Conservation (phyloP, 2,113 vertebrate genomes). For the Poeciliopsis turrubarensis region DNA sequence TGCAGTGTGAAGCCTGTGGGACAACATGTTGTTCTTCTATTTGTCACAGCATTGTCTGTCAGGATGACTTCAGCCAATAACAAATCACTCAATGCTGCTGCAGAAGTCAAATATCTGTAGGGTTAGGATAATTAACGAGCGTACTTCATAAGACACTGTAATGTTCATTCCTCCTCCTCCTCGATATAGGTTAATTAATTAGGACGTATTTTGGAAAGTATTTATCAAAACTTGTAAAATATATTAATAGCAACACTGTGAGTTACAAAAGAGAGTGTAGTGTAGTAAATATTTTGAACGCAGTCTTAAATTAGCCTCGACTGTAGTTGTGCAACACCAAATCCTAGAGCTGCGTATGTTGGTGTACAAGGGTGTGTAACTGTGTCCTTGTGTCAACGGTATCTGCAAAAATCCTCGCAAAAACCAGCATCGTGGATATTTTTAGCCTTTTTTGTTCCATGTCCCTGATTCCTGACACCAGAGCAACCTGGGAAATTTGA, state of each 20-base stretch:
- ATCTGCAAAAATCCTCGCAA: constrained; percentile 44
- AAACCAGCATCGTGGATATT: constrained; percentile 32
- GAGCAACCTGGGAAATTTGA: constrained; percentile 67
- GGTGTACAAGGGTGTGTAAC: constrained; percentile 1
- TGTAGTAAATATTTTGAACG: not conserved
- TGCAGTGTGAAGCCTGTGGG: no score
- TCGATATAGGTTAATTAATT: not conserved
- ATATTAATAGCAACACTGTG: not conserved
- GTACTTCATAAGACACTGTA: not conserved
- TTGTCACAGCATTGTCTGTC: constrained; percentile 12
- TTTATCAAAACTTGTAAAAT: not conserved
- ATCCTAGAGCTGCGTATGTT: constrained; percentile 7
- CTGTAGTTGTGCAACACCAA: constrained; percentile 3
- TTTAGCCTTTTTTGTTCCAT: constrained; percentile 38
- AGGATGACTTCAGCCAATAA: constrained; percentile 13
- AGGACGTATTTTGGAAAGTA: not conserved
- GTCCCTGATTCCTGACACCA: constrained; percentile 65
- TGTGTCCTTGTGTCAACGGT: constrained; percentile 26
- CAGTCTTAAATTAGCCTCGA: constrained; percentile 48
- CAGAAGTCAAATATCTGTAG: not conserved
- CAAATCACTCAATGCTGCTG: not conserved
- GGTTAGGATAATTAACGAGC: not conserved
- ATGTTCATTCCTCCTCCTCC: not conserved
- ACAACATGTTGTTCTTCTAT: not conserved
- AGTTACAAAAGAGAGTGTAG: not conserved